A percentile compares a stretch with the other conserved stretches of the same genome.
phyloP scores from a whole-genome alignment of 2,797 vertebrate genomes.

The Acipenser ruthenus region DNA sequence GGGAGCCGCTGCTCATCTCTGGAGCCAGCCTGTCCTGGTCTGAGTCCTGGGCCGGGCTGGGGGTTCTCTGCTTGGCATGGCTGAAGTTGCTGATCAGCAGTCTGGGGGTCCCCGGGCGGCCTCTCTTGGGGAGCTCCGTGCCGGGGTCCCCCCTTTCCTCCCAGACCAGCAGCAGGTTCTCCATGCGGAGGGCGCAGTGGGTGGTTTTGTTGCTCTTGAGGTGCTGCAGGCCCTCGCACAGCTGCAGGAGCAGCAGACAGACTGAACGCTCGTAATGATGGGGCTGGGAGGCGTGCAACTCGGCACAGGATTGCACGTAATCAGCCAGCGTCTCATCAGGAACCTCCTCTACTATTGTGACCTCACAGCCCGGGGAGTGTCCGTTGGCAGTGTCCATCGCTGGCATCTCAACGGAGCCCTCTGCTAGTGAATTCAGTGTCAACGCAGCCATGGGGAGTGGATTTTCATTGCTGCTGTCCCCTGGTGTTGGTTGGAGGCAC shows the following conservation, averaged over 20 bases:
- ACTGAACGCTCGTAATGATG: conserved; percentile 49
- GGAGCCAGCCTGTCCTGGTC: not conserved
- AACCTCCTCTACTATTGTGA: conserved; percentile 52
- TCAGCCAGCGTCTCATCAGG: conserved; percentile 58
- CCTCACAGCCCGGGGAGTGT: conserved; percentile 17
- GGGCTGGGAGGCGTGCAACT: conserved; percentile 31
- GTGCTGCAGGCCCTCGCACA: conserved; percentile 53
- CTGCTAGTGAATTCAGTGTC: conserved; percentile 14
- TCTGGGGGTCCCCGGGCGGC: conserved; percentile 41
- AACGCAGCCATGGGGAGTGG: not conserved
- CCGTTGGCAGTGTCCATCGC: conserved; percentile 31
- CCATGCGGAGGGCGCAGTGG: conserved; percentile 42
- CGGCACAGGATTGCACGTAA: conserved; percentile 42
- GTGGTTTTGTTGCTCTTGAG: conserved; percentile 33
- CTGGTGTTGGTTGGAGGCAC: conserved; percentile 18
- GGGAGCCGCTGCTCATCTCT: not conserved
- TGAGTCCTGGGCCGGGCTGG: not conserved
- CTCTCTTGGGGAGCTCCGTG: conserved; percentile 39
- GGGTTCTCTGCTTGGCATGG: conserved; percentile 17
- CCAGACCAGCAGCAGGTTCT: conserved; percentile 58
- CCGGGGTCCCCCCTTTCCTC: conserved; percentile 12
- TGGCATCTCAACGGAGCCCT: conserved; percentile 11
- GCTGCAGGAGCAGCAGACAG: conserved; percentile 67
- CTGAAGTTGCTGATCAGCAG: conserved; percentile 50
- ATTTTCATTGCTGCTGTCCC: conserved; percentile 25